A percentile compares a stretch with the other conserved stretches of the same genome.
Evolutionary conservation across 2,797 vertebrate genomes (phyloP).

Genomic region (Ambastaia sidthimunki): DNA sequence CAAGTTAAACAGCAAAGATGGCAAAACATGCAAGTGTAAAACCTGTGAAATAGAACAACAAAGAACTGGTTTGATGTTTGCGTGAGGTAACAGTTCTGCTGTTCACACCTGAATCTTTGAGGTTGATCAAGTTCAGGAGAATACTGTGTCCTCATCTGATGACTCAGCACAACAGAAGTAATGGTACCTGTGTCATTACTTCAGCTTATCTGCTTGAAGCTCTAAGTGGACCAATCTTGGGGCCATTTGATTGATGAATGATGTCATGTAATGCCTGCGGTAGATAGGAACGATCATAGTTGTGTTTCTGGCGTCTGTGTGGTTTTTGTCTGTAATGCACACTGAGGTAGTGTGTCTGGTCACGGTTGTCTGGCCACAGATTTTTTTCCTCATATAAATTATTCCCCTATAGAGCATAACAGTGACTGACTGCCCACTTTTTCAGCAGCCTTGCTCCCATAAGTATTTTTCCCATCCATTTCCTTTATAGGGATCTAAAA

Average conservation of each 20-base stretch:
- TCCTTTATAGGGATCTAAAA: background rate
- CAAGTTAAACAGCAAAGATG: constrained; percentile 8
- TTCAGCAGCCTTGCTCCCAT: background rate
- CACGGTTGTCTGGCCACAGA: background rate
- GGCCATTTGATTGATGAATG: constrained; percentile 4
- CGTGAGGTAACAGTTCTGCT: background rate
- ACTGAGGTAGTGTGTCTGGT: background rate
- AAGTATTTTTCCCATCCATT: background rate
- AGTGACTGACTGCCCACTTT: background rate
- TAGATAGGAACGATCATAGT: background rate
- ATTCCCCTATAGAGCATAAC: background rate
- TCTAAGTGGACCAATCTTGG: background rate
- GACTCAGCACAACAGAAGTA: constrained; percentile 53
- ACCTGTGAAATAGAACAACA: background rate
- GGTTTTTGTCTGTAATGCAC: background rate
- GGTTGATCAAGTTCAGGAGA: constrained; percentile 35
- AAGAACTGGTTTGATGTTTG: background rate
- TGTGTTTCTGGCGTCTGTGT: constrained; percentile 10
- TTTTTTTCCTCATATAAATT: constrained; percentile 10
- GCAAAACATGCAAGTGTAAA: background rate
- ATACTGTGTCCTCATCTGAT: background rate
- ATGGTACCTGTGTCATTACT: constrained; percentile 34
- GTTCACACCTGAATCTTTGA: background rate
- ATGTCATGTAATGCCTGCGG: background rate
- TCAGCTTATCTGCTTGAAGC: constrained; percentile 42